phyloP scores from a whole-genome alignment of 1,140 invertebrate species.

The Magallana angulata region DNA sequence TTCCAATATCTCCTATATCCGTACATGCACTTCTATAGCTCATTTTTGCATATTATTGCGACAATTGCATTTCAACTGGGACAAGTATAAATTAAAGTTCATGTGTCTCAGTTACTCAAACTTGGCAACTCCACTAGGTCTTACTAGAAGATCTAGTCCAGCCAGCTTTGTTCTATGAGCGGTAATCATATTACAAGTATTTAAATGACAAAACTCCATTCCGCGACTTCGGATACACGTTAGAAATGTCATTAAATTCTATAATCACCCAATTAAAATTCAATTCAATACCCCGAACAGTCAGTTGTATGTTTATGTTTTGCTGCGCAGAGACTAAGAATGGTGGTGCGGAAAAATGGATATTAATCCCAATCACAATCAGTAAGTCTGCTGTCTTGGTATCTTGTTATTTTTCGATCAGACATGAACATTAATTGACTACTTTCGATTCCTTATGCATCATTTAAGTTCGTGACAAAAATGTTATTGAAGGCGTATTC shows the following conservation, averaged over 20 bases:
- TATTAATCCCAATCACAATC: background rate
- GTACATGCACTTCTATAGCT: no score
- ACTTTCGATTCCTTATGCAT: no score
- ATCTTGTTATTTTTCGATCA: background rate
- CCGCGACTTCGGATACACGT: background rate
- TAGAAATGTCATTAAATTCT: conserved; percentile 18
- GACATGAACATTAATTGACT: no score
- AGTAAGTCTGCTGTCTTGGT: background rate
- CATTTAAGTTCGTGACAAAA: no score
- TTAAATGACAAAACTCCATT: conserved; percentile 25
- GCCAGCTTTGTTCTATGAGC: background rate
- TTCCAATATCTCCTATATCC: no score
- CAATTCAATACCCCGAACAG: background rate
- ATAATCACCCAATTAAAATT: conserved; percentile 37
- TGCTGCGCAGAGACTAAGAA: background rate
- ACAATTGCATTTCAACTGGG: no score
- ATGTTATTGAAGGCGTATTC: no score
- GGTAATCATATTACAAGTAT: conserved; percentile 24
- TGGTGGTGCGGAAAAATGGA: background rate
- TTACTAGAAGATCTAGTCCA: background rate
- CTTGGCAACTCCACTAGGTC: background rate
- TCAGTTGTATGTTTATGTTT: conserved; percentile 5
- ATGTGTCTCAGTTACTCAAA: background rate
- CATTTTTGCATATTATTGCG: no score
- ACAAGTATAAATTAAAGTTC: conserved; percentile 13